phyloP scores from a whole-genome alignment of 2,113 vertebrate species.

The Poeciliopsis occidentalis region DNA sequence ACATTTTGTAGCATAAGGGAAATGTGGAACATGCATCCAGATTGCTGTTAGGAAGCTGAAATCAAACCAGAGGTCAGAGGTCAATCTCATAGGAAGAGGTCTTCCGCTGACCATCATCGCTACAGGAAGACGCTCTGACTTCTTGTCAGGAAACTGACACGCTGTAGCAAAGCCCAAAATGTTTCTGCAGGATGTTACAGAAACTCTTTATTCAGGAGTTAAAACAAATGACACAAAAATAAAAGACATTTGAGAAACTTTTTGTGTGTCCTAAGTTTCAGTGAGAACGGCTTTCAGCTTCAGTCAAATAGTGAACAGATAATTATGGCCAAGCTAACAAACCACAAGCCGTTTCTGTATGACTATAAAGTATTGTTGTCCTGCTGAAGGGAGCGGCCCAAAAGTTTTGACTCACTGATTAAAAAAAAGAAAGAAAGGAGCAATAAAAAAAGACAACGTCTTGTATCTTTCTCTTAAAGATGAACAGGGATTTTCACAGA shows the following conservation, averaged over 20 bases:
- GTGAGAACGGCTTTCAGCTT: not conserved
- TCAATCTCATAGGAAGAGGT: constrained; percentile 72
- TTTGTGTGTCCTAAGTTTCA: constrained; percentile 1
- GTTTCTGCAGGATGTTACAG: not conserved
- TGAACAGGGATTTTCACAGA: too few species aligned
- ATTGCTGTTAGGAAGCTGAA: constrained; percentile 55
- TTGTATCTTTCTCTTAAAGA: too few species aligned
- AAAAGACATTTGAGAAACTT: not conserved
- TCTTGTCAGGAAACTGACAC: not conserved
- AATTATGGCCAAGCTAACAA: not conserved
- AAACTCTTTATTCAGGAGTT: too few species aligned
- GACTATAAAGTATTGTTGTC: not conserved
- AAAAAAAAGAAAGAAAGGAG: too few species aligned
- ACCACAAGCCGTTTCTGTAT: not conserved
- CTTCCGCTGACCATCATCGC: constrained; percentile 22
- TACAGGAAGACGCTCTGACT: constrained; percentile 52
- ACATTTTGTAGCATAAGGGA: too few species aligned
- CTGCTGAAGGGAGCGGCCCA: not conserved
- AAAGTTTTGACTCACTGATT: constrained; percentile 1
- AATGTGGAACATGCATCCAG: not conserved
- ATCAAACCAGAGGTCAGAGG: constrained; percentile 46
- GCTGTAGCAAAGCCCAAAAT: not conserved
- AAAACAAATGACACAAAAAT: too few species aligned
- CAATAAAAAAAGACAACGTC: too few species aligned
- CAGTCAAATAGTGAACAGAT: constrained; percentile 8